Evolutionary conservation across 2,113 vertebrate genomes (phyloP).

Genomic region (Epinephelus moara): DNA sequence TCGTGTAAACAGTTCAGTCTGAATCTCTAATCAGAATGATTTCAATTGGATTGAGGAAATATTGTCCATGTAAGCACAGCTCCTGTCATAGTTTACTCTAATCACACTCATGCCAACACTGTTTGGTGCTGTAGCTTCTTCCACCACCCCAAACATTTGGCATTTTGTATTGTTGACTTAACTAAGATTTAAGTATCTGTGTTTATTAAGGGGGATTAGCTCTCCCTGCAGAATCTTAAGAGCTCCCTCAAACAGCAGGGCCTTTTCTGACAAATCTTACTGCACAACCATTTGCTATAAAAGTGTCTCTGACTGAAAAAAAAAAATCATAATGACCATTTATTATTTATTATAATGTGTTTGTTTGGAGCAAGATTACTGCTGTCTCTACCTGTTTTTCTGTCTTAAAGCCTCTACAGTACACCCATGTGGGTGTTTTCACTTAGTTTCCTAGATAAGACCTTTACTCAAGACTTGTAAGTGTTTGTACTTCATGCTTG

Average conservation of each 20-base stretch:
- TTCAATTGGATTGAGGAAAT: too few relatives aligned
- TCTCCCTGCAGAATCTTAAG: neutral
- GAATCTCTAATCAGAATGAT: too few relatives aligned
- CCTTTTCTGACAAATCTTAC: neutral
- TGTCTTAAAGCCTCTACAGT: neutral
- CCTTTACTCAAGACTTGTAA: neutral
- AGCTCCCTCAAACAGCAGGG: neutral
- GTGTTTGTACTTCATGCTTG: constrained; percentile 13
- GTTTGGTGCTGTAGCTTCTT: neutral
- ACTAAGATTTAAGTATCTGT: neutral
- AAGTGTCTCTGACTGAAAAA: constrained; percentile 4
- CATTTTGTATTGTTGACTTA: neutral
- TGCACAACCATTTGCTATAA: neutral
- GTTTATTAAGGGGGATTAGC: neutral
- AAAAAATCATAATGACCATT: neutral
- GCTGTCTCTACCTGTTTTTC: neutral
- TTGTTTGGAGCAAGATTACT: neutral
- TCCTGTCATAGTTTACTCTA: neutral
- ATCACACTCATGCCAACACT: neutral
- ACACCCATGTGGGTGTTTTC: neutral
- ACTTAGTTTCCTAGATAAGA: neutral
- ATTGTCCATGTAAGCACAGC: too few relatives aligned
- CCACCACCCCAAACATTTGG: neutral
- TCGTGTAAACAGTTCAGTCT: too few relatives aligned
- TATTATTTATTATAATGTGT: neutral